Base-by-base conservation (phyloP, 2,888 invertebrate species). In the Horisme vitalbata region DNA sequence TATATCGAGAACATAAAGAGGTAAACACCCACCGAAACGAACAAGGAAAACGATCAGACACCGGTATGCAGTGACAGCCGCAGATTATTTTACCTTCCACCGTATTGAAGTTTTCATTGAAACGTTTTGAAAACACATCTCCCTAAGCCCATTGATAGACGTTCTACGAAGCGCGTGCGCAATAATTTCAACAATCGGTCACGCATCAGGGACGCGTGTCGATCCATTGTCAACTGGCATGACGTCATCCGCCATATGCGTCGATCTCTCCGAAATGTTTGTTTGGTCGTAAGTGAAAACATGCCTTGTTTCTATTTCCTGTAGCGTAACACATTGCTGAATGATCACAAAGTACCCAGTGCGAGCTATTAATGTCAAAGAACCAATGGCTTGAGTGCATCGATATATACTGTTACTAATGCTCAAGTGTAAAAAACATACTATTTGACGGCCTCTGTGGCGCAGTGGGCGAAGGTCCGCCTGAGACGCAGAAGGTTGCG, bases 151-250 rank as follows among this genome's bases (percentile, higher is more conserved):
- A 77, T 78, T 74, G 72, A 78, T 64, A 55, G 55, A 51, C 50
- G 45, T 87, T 85, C 86, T 71, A 55, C 62, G 86, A 85, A 86
- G 65, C 85, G 80, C 82, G 83, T 84, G 87, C 83, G 71, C 75
- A 49, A 77, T 71, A 52, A 44, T 46, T 52, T 52, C 51, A 54
- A 55, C 54, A 55, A 53, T 41, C 55, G 38, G 43, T 35, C 52
- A 43, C 41, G 52, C 41, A 50, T 36, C 43, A 31, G 31, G 26
- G 54, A 60, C 68, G 62, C 62, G 65, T 61, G 71, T 52, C 61
- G 13, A 31, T 51, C 64, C 54, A 71, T 72, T 72, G 72, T 71
- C 47, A 47, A 41, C 18, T 28, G 44, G 30, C 36, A 43, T 69
- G 68, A 70, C 72, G 71, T 70, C 68, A 63, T 15, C 27, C 45